Evolutionary conservation across 2,113 vertebrate species (phyloP).

Genomic region (Gasterosteus aculeatus): DNA sequence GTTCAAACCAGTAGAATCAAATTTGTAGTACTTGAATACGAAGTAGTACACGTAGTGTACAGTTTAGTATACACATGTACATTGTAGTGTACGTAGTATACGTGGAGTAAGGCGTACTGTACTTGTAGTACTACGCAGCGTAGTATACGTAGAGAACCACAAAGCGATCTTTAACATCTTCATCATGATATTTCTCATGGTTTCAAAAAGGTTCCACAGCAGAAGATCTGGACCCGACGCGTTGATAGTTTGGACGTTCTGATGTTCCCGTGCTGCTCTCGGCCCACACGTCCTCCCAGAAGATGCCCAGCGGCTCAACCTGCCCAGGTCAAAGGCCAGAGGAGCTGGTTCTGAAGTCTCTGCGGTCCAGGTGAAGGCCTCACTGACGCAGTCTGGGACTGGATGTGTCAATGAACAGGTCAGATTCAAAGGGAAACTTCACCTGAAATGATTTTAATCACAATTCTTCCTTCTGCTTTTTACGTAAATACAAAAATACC

Average conservation of each 20-base stretch:
- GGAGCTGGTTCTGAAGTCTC: constrained; percentile 61
- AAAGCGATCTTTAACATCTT: no score
- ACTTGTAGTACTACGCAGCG: not conserved
- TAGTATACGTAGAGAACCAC: not conserved
- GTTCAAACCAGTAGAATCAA: no score
- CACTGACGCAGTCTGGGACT: not conserved
- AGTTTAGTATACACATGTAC: not conserved
- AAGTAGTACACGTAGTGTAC: not conserved
- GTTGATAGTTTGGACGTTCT: constrained; percentile 18
- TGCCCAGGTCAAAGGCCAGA: constrained; percentile 11
- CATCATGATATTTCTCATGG: no score
- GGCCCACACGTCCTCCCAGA: not conserved
- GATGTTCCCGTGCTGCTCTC: constrained; percentile 30
- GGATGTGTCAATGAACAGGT: not conserved
- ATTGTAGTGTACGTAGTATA: not conserved
- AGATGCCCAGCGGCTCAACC: constrained; percentile 12
- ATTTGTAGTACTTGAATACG: no score
- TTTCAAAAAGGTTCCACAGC: no score
- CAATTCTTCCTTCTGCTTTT: constrained; percentile 3
- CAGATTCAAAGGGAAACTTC: constrained; percentile 2
- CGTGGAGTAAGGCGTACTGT: not conserved
- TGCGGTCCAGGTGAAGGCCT: constrained; percentile 19
- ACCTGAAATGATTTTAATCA: not conserved
- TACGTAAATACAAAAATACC: constrained; percentile 40
- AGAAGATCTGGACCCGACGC: constrained; percentile 13